These are phyloP conservation scores for Caprella mutica DNA, from an alignment of 2,888 invertebrate species.

Conservation along the genomic window DNA sequence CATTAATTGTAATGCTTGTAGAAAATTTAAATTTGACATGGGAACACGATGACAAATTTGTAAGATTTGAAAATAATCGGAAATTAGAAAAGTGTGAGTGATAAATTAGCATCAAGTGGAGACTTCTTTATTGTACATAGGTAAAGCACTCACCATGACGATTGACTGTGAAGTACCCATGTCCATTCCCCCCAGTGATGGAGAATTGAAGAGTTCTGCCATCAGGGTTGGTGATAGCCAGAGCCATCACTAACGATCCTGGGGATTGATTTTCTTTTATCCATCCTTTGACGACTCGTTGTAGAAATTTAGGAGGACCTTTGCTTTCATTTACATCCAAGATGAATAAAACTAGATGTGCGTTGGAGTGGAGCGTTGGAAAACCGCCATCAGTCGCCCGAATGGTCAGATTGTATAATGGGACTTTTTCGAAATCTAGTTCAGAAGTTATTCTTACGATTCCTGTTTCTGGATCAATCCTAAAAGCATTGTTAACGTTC, in stretches of 20 bases:
- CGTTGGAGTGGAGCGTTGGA: constrained; percentile 65
- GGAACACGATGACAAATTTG: too few species aligned
- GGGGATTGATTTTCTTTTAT: constrained; percentile 70
- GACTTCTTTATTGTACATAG: too few species aligned
- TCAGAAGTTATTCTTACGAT: constrained; percentile 64
- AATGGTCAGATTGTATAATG: constrained; percentile 75
- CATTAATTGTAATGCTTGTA: too few species aligned
- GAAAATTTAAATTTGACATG: too few species aligned
- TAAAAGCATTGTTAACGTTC: constrained; percentile 47
- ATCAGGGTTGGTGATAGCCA: constrained; percentile 41
- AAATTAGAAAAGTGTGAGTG: too few species aligned
- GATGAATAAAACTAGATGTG: constrained; percentile 54
- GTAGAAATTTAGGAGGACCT: constrained; percentile 37
- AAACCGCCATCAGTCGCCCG: constrained; percentile 74
- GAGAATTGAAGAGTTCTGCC: not conserved
- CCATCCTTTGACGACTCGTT: constrained; percentile 60
- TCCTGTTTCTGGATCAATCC: constrained; percentile 73
- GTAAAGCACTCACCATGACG: constrained; percentile 5
- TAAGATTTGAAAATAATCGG: too few species aligned
- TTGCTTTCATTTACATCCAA: constrained; percentile 90
- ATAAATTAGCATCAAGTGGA: too few species aligned
- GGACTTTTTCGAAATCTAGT: constrained; percentile 79
- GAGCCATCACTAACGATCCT: constrained; percentile 63
- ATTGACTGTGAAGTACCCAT: constrained; percentile 4
- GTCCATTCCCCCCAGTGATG: constrained; percentile 1